phyloP scores from a whole-genome alignment of 2,113 vertebrate genomes.

The Picathartes gymnocephalus region DNA sequence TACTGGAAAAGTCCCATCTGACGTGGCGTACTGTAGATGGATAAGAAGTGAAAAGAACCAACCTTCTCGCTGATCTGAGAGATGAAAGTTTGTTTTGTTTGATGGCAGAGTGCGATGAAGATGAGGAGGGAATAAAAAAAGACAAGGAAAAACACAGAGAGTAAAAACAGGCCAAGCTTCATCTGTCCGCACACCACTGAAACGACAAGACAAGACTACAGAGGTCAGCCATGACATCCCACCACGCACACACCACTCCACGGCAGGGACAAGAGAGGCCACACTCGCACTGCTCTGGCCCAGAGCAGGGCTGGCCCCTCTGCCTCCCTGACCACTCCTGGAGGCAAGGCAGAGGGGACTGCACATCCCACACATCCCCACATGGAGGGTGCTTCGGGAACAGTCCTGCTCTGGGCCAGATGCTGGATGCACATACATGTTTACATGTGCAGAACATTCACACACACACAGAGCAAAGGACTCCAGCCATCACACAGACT shows the following conservation, averaged over 20 bases:
- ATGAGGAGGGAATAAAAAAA: constrained; percentile 89
- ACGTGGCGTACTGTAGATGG: constrained; percentile 80
- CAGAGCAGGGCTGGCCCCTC: neutral
- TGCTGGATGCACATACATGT: neutral
- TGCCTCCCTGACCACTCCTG: neutral
- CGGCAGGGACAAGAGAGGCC: neutral
- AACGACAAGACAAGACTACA: constrained; percentile 77
- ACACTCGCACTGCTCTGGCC: neutral
- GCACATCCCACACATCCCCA: neutral
- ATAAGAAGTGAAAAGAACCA: constrained; percentile 94
- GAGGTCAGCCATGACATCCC: constrained; percentile 60
- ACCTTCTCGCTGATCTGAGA: constrained; percentile 99
- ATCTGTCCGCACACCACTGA: constrained; percentile 84
- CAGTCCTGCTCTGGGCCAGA: neutral
- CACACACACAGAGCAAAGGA: neutral
- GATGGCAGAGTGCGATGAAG: constrained; percentile 92
- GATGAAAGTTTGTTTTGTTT: constrained; percentile 91
- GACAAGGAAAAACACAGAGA: constrained; percentile 98
- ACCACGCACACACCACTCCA: constrained; percentile 25
- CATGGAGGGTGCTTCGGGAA: neutral
- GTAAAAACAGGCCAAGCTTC: constrained; percentile 98
- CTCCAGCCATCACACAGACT: neutral
- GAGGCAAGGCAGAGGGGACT: constrained; percentile 1
- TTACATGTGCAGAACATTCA: neutral
- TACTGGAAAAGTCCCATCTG: constrained; percentile 80